Evolutionary conservation across 2,797 vertebrate genomes (phyloP), one percentile per base, ranked within the genome.

Genomic region (Chloroceryle inda): DNA sequence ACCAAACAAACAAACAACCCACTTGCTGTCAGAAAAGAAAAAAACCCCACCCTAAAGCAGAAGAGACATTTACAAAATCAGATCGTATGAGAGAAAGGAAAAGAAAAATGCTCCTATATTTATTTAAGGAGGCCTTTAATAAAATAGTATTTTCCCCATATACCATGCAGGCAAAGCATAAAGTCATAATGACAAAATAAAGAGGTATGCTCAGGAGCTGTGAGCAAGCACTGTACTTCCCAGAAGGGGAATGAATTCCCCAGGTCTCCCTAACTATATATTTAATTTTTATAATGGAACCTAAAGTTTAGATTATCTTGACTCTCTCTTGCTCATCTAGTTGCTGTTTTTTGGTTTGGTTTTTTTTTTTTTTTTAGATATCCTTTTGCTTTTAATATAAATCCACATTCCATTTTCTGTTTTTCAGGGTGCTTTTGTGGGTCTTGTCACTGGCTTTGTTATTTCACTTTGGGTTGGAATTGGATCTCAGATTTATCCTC

Each of bases 401-500:
- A 84, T 56, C 20, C 8, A 55, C 40, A 33, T 94, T 92, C 71
- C 16, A 52, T 33, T 68, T 91, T 90, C 63, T 93, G 33, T 95
- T 96, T 97, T 97, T 26, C 97, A 99, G 99, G 99, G 99, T 68
- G 98, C 98, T 49, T 97, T 99, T 89, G 33, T 84, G 44, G 99
- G 99, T 44, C 97, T 99, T 95, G n/a, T 98, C 61, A 81, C 58
- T 27, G 98, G 99, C 62, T 98, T 99, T 37, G 31, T 63, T 85
- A 64, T 99, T 96, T 98, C 99, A 24, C 96, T 99, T 93, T 99
- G 99, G 99, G 98, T 98, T 97, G 99, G 99, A 95, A 98, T 99
- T 12, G 99, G 99, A 96, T 94, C 97, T 85, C 99, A 99, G 97
- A 59, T 99, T 85, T 99, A 99, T 89, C 98, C 98, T 74, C 98